These are phyloP conservation scores for Julus scanicus DNA, from an alignment of 2,888 invertebrate genomes.

Conservation along the genomic window DNA sequence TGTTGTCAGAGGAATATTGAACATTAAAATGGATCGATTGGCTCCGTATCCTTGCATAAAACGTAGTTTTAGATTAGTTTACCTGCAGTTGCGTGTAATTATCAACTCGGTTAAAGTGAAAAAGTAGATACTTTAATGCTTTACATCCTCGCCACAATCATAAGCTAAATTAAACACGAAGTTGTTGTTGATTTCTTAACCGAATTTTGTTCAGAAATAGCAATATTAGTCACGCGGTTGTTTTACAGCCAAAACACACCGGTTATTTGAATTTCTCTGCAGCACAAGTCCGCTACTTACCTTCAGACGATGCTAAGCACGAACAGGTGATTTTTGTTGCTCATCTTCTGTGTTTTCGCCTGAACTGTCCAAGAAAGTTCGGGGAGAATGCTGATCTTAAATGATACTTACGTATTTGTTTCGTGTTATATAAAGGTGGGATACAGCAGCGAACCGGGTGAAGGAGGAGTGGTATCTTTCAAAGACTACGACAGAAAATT, in stretches of 20 bases:
- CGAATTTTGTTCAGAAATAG: constrained; percentile 70
- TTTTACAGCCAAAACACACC: constrained; percentile 87
- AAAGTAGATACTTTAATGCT: too few relatives aligned
- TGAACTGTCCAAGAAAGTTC: too few relatives aligned
- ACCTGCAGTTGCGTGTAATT: too few relatives aligned
- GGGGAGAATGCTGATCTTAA: neutral
- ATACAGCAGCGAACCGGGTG: constrained; percentile 89
- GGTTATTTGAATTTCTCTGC: constrained; percentile 98
- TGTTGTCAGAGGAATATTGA: constrained; percentile 86
- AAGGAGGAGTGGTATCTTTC: constrained; percentile 92
- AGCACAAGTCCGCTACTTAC: constrained; percentile 89
- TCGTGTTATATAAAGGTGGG: constrained; percentile 71
- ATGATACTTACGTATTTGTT: neutral
- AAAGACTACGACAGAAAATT: constrained; percentile 95
- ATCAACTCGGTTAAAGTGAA: too few relatives aligned
- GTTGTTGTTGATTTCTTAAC: neutral
- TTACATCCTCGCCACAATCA: too few relatives aligned
- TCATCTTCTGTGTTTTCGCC: too few relatives aligned
- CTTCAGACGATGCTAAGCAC: constrained; percentile 83
- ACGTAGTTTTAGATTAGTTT: too few relatives aligned
- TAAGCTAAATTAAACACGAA: too few relatives aligned
- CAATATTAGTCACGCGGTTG: constrained; percentile 93
- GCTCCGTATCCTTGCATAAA: constrained; percentile 73
- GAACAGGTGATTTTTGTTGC: constrained; percentile 62
- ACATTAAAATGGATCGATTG: constrained; percentile 85